A percentile compares a stretch with the other conserved stretches of the same genome.
These are phyloP conservation scores for Salvelinus fontinalis DNA, from an alignment of 2,113 vertebrate genomes.

Conservation along the genomic window DNA sequence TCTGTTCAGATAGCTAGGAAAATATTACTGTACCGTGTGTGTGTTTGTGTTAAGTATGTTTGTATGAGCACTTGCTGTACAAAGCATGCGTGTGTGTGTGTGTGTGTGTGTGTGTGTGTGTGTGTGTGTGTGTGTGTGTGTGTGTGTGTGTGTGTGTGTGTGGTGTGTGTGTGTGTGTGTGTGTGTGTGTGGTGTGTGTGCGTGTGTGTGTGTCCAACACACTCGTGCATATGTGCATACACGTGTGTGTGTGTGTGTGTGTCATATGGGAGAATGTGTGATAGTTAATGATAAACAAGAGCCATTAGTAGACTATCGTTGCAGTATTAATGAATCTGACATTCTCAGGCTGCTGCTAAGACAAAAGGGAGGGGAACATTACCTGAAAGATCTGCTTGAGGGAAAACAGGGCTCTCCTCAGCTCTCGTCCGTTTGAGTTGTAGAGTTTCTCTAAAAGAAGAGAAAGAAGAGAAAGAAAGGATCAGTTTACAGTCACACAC, in stretches of 20 bases:
- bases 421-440: slow-evolving; percentile 90
- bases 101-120: too few species aligned
- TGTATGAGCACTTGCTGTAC: too few species aligned
- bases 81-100: too few species aligned
- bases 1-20: background rate
- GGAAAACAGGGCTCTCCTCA: slow-evolving; percentile 95
- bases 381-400: slow-evolving; percentile 99
- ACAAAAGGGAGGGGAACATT: slow-evolving; percentile 38
- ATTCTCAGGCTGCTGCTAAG: background rate
- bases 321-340: background rate
- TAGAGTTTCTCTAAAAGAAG: slow-evolving; percentile 89
- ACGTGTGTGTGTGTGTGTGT: too few species aligned
- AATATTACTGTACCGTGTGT: background rate
- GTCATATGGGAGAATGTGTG: too few species aligned
- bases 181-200: too few species aligned
- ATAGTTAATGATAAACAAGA: background rate
- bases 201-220: too few species aligned
- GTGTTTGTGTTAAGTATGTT: background rate
- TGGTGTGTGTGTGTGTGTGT: too few species aligned
- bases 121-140: too few species aligned
- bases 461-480: slow-evolving; percentile 31
- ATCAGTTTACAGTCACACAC: slow-evolving; percentile 28
- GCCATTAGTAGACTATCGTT: background rate
- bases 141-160: too few species aligned
- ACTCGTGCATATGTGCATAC: too few species aligned